These are phyloP conservation scores for Balanococcus diminutus DNA, from an alignment of 2,888 invertebrate genomes.

Conservation along the genomic window DNA sequence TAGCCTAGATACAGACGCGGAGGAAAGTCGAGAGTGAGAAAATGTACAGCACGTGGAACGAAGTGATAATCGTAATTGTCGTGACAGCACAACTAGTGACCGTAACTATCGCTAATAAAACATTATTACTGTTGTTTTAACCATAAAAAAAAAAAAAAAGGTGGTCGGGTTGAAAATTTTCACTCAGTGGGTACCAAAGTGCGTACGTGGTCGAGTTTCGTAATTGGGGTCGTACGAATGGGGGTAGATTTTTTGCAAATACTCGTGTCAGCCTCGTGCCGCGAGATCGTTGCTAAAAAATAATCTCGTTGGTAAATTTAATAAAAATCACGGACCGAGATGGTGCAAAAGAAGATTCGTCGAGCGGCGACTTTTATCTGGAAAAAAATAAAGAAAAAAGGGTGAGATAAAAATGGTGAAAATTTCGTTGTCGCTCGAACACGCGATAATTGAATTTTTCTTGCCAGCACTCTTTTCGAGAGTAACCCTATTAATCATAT, in stretches of 20 bases:
- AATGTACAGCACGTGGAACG: slow-evolving; percentile 39
- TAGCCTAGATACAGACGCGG: neutral
- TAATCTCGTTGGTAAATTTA: neutral
- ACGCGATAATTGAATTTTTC: slow-evolving; percentile 23
- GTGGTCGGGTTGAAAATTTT: slow-evolving; percentile 20
- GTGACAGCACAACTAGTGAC: slow-evolving; percentile 39
- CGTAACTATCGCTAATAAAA: slow-evolving; percentile 50
- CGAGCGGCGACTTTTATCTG: neutral
- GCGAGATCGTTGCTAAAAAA: neutral
- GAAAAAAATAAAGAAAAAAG: neutral
- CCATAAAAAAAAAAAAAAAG: slow-evolving; percentile 32
- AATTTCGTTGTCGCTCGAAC: slow-evolving; percentile 15
- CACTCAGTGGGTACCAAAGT: neutral
- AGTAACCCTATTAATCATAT: neutral
- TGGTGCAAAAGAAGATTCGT: neutral
- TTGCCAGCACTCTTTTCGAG: neutral
- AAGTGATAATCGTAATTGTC: slow-evolving; percentile 47
- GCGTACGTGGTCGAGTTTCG: neutral
- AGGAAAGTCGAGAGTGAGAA: neutral
- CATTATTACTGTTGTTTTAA: slow-evolving; percentile 35
- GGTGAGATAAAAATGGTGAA: slow-evolving; percentile 5
- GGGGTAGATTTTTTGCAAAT: neutral
- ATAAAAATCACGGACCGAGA: neutral
- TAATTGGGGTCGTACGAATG: neutral
- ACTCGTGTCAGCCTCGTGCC: neutral